Conservation (phyloP, 2,888 invertebrate genomes). For the Drosophila percnosoma region DNA sequence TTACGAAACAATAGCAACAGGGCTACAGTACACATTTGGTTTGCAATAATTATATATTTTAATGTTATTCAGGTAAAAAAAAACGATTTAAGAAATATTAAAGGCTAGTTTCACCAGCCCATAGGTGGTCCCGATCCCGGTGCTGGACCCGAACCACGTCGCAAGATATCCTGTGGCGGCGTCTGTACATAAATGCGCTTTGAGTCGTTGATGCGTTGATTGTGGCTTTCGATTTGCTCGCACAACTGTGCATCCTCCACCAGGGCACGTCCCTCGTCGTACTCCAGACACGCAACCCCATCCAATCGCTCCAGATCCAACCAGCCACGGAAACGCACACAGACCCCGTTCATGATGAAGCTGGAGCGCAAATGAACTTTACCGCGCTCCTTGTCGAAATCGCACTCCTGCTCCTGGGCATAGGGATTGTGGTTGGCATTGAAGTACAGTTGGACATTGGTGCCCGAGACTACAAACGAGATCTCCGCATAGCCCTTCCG, state of each 20-base stretch:
- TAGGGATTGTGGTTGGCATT: slow-evolving; percentile 86
- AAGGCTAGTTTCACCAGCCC: slow-evolving; percentile 51
- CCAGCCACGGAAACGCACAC: slow-evolving; percentile 97
- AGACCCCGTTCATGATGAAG: slow-evolving; percentile 98
- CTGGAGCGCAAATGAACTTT: slow-evolving; percentile 96
- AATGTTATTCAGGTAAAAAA: not conserved
- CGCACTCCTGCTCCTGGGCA: slow-evolving; percentile 91
- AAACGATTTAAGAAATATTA: not conserved
- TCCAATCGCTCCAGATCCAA: slow-evolving; percentile 95
- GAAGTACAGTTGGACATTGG: slow-evolving; percentile 96
- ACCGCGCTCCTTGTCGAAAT: slow-evolving; percentile 96
- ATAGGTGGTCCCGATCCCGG: slow-evolving; percentile 40
- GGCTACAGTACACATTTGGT: slow-evolving; percentile 27
- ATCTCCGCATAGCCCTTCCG: slow-evolving; percentile 97
- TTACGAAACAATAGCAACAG: slow-evolving; percentile 45
- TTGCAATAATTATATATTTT: not conserved
- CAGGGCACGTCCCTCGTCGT: slow-evolving; percentile 94
- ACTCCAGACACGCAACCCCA: slow-evolving; percentile 95
- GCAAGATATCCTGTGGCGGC: slow-evolving; percentile 59
- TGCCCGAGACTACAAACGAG: slow-evolving; percentile 96
- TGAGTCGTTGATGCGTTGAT: slow-evolving; percentile 57
- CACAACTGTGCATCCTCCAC: slow-evolving; percentile 94
- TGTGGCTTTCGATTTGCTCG: slow-evolving; percentile 60
- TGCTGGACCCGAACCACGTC: slow-evolving; percentile 26
- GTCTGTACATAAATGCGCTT: slow-evolving; percentile 62